phyloP scores from a whole-genome alignment of 2,113 vertebrate species.

The Myotis yumanensis region DNA sequence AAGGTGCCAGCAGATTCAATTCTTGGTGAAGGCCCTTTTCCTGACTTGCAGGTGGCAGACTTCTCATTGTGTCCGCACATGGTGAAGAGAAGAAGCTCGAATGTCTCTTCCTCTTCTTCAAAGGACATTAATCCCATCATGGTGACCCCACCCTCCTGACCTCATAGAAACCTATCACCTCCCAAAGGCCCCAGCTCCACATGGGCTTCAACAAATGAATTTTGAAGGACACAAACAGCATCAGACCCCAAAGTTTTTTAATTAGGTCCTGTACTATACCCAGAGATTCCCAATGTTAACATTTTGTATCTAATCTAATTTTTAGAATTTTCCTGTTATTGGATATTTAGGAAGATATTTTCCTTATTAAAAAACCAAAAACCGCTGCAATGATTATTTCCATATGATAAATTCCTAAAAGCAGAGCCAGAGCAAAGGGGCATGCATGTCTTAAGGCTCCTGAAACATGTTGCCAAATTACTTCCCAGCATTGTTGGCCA shows the following conservation, averaged over 20 bases:
- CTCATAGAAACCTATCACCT: not conserved
- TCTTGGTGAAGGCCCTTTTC: not conserved
- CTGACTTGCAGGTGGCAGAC: not conserved
- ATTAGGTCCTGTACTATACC: not conserved
- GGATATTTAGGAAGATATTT: not conserved
- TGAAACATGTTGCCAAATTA: slow-evolving; percentile 17
- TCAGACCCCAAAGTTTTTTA: not conserved
- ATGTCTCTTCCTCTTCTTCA: not conserved
- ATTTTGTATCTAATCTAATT: slow-evolving; percentile 9
- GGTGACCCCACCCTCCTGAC: not conserved
- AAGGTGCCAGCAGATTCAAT: not conserved
- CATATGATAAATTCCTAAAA: not conserved
- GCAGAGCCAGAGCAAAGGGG: not conserved
- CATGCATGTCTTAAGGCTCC: not conserved
- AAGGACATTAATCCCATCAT: not conserved
- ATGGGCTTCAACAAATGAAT: not conserved
- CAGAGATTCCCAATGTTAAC: not conserved
- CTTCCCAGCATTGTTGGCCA: not conserved
- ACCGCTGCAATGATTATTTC: slow-evolving; percentile 19
- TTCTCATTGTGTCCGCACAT: not conserved
- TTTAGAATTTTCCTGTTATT: not conserved
- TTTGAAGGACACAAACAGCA: not conserved
- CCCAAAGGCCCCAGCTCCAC: not conserved
- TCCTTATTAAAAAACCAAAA: not conserved
- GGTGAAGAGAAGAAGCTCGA: not conserved